Base-by-base conservation (phyloP, 2,888 invertebrate species). In the Melieria omissa region DNA sequence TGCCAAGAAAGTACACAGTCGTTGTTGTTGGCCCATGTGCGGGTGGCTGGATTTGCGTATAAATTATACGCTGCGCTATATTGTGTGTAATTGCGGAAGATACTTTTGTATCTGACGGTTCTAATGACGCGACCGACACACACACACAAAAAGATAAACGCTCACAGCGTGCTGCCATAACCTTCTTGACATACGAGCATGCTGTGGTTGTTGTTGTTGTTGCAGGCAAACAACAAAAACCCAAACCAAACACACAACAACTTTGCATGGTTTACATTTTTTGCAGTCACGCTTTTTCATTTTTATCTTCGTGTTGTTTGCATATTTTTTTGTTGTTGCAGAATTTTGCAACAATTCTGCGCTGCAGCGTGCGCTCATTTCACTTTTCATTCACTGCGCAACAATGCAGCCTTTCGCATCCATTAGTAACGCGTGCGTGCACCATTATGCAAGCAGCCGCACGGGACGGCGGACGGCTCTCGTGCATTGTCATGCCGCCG, bases 341-440 rank as follows among this genome's bases (percentile, higher is more conserved):
- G 4, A 45, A 12, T 44, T 45, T 61, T 45, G 45, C 41, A 61
- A n/a, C 57, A 57, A 14, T n/a, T 14, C 8, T 12, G 14, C 46
- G 16, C 47, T 47, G 47, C 12, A 63, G 29, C 29, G n/a, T 49
- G 52, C 10, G 12, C 52, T 52, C 52, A 52, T 16, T 29, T 29
- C 29, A 29, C 29, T 29, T 29, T 29, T 29, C 29, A 29, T 29
- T 29, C 29, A 29, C 29, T 29, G 29, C 29, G 2, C 29, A 2
- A 29, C 29, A 29, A 29, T 29, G 29, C 29, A 29, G 2, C 29
- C 29, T 29, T 29, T 64, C 44, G 42, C 65, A 64, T 68, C 72
- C 72, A 72, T 72, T 72, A 69, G 68, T 42, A 58, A 63, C 71
- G 71, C 65, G 70, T 65, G 67, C 44, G 12, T 49, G 9, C 16